These are phyloP conservation scores for Hydra vulgaris DNA, from an alignment of 30 jellyfish, hydroid and myxozoan species.

Conservation along the genomic window DNA sequence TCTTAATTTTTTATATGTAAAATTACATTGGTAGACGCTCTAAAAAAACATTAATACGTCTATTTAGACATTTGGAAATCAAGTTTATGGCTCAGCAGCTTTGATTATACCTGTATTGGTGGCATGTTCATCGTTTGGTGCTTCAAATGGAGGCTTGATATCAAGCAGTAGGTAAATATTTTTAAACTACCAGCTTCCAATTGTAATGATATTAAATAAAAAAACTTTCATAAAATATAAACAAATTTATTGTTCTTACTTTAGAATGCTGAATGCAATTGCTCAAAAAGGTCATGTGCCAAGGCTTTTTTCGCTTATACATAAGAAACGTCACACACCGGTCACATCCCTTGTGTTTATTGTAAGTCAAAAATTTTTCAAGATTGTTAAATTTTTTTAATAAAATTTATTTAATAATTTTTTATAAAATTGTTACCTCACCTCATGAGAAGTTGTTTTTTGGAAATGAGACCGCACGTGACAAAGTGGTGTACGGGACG, in stretches of 20 bases:
- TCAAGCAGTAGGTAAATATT: not conserved
- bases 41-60: too few relatives aligned
- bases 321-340: not conserved
- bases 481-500: too few relatives aligned
- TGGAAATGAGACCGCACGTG: too few relatives aligned
- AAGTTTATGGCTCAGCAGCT: not conserved
- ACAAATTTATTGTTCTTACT: not conserved
- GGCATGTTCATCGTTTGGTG: conserved; percentile 14
- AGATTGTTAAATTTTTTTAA: too few relatives aligned
- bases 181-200: not conserved
- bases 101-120: not conserved
- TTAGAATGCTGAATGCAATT: not conserved
- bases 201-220: too few relatives aligned
- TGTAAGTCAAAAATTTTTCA: not conserved
- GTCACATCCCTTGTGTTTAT: not conserved
- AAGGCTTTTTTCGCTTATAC: not conserved
- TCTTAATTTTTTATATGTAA: too few relatives aligned
- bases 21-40: too few relatives aligned
- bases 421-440: too few relatives aligned
- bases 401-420: too few relatives aligned
- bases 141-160: not conserved
- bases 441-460: too few relatives aligned
- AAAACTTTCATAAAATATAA: too few relatives aligned
- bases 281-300: conserved; percentile 8
- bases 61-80: not conserved